phyloP scores from a whole-genome alignment of 2,888 invertebrate species.

The Thymelicus sylvestris region DNA sequence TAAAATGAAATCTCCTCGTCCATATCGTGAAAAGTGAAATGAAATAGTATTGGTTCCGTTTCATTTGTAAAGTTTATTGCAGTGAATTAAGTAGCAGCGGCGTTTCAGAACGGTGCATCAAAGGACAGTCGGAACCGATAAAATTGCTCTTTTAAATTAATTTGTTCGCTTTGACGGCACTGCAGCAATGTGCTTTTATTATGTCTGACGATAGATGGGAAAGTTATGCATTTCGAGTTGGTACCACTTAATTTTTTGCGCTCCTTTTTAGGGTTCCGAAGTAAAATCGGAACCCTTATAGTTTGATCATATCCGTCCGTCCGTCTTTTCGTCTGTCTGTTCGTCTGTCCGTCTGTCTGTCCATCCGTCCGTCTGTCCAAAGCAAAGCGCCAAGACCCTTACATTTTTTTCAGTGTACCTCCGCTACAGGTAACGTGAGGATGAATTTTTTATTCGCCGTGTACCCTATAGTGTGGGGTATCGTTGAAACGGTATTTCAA shows the following conservation, averaged over 20 bases:
- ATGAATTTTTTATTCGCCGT: too few species aligned
- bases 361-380: too few species aligned
- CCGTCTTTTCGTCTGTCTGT: too few species aligned
- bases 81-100: constrained; percentile 25
- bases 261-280: background rate
- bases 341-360: too few species aligned
- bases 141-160: constrained; percentile 35
- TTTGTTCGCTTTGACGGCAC: constrained; percentile 25
- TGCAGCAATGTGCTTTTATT: constrained; percentile 14
- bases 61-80: constrained; percentile 26
- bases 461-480: too few species aligned
- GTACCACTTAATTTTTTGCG: background rate
- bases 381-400: too few species aligned
- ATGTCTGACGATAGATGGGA: background rate
- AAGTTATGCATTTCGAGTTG: constrained; percentile 2
- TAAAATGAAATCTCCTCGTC: too few species aligned
- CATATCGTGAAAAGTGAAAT: background rate
- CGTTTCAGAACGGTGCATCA: constrained; percentile 19
- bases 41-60: constrained; percentile 10
- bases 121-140: constrained; percentile 30
- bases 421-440: too few species aligned
- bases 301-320: too few species aligned
- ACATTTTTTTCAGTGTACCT: too few species aligned
- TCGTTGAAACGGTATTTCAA: too few species aligned
- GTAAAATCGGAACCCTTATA: too few species aligned